Evolutionary conservation across 2,113 vertebrate genomes (phyloP).

Genomic region (Macquaria ambigua): DNA sequence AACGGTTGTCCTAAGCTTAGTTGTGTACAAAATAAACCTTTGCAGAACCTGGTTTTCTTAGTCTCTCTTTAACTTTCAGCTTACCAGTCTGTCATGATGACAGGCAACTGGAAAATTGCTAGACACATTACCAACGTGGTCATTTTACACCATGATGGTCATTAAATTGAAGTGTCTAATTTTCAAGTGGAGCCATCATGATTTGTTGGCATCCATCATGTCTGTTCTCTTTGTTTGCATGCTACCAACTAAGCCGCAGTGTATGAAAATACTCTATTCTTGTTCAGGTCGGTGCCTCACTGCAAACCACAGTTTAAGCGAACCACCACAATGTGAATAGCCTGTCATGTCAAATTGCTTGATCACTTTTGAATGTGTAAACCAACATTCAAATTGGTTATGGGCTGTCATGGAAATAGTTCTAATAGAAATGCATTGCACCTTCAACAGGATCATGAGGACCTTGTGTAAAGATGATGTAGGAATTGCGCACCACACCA

Average conservation of each 20-base stretch:
- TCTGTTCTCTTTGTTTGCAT: neutral
- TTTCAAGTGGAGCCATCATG: neutral
- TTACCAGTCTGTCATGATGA: neutral
- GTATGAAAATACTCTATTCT: conserved; percentile 29
- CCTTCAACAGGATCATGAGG: neutral
- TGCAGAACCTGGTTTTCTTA: neutral
- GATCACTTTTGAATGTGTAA: conserved; percentile 15
- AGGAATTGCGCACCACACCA: neutral
- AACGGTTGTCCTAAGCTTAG: neutral
- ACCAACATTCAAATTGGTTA: conserved; percentile 46
- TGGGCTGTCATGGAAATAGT: conserved; percentile 8
- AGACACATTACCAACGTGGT: too few relatives aligned
- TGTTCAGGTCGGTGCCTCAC: neutral
- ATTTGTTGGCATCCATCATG: neutral
- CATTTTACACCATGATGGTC: neutral
- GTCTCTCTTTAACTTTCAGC: neutral
- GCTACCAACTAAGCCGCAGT: neutral
- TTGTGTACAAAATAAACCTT: neutral
- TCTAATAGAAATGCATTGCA: neutral
- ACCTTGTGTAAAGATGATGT: neutral
- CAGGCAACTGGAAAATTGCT: neutral
- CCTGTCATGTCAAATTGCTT: neutral
- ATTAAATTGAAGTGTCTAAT: neutral
- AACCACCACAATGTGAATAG: neutral
- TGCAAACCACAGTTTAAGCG: conserved; percentile 3